Conservation (phyloP, 2,797 vertebrate species). For the Gobio occitaniae region DNA sequence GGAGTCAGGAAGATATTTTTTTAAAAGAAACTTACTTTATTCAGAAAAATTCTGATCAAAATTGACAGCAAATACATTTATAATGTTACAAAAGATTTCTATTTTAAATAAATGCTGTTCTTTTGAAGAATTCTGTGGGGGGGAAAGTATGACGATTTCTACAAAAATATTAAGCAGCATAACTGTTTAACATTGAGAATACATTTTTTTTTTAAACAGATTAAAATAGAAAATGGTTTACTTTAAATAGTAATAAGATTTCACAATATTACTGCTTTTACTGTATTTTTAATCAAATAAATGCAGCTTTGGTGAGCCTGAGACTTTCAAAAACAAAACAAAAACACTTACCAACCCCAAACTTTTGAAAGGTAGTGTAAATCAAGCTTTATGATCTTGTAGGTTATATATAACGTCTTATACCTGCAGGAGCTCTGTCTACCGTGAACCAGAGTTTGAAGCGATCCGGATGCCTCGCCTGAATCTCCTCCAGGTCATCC, state of each 20-base stretch:
- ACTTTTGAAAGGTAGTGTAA: not conserved
- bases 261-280: not conserved
- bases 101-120: not conserved
- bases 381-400: not conserved
- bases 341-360: not conserved
- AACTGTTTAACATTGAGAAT: not conserved
- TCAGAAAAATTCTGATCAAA: not conserved
- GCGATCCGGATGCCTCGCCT: constrained; percentile 64
- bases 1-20: not conserved
- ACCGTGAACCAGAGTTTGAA: constrained; percentile 73
- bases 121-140: not conserved
- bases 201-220: too few relatives aligned
- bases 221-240: not conserved
- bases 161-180: not conserved
- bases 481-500: constrained; percentile 70
- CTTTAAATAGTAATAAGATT: not conserved
- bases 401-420: not conserved
- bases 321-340: not conserved
- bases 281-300: not conserved
- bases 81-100: not conserved
- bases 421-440: constrained; percentile 68
- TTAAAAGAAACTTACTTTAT: not conserved
- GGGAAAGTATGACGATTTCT: not conserved
- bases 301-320: not conserved
- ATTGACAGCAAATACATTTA: not conserved